A percentile compares a stretch with the other conserved stretches of the same genome.
These are phyloP conservation scores for Megaceryle alcyon DNA, from an alignment of 2,797 vertebrate genomes.

Conservation along the genomic window DNA sequence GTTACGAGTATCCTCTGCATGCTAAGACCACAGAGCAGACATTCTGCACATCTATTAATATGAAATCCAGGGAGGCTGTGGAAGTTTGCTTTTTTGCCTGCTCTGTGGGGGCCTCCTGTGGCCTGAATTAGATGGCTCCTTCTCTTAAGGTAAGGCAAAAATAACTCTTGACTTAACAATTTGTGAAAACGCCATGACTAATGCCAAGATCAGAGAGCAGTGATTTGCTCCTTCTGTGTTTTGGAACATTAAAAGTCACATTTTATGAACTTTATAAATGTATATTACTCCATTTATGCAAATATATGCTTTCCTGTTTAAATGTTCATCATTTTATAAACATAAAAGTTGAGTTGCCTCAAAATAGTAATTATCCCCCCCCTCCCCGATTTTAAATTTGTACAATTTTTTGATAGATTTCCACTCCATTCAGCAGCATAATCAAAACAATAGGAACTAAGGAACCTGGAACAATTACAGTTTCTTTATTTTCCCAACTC, in stretches of 20 bases:
- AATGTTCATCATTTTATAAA: neutral
- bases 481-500: neutral
- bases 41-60: neutral
- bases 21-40: neutral
- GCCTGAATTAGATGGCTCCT: slow-evolving; percentile 66
- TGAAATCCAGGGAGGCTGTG: slow-evolving; percentile 25
- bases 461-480: neutral
- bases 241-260: neutral
- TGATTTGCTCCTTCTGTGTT: neutral
- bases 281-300: neutral
- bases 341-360: neutral
- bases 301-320: neutral
- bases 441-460: neutral
- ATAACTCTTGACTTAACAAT: neutral
- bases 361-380: neutral
- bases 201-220: neutral
- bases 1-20: neutral
- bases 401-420: neutral
- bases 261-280: neutral
- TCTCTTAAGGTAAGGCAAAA: slow-evolving; percentile 1
- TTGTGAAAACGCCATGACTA: neutral
- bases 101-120: slow-evolving; percentile 77
- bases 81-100: slow-evolving; percentile 58
- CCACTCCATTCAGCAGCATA: neutral
- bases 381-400: neutral